Percentiles rank a stretch among this genome's conserved stretches.
Conservation (phyloP, 2,888 invertebrate genomes). For the Harmothoe impar region DNA sequence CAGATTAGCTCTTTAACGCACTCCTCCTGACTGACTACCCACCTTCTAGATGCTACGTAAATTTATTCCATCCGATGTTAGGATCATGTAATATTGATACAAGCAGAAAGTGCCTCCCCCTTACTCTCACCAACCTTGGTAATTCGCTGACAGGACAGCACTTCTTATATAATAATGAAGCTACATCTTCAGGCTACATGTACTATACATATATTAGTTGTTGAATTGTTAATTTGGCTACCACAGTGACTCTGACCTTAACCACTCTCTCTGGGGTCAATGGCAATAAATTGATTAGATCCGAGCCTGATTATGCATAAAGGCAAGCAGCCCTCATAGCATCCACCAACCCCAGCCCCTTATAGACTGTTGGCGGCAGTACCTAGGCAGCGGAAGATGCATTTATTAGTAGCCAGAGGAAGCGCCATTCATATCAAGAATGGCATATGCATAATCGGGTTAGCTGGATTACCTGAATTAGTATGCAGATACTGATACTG, state of each 20-base stretch:
- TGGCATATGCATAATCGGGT: background rate
- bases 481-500: background rate
- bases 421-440: background rate
- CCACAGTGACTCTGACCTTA: background rate
- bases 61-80: too few relatives aligned
- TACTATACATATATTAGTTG: slow-evolving; percentile 7
- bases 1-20: too few relatives aligned
- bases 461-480: slow-evolving; percentile 3
- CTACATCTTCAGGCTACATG: background rate
- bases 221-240: slow-evolving; percentile 24
- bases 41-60: too few relatives aligned
- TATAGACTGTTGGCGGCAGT: background rate
- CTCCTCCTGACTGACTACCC: too few relatives aligned
- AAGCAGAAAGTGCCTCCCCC: too few relatives aligned
- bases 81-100: too few relatives aligned
- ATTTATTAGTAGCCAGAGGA: background rate
- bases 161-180: background rate
- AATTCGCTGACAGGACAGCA: too few relatives aligned
- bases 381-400: background rate
- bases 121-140: too few relatives aligned
- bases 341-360: too few relatives aligned
- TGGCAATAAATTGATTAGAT: slow-evolving; percentile 25
- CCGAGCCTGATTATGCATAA: background rate
- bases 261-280: slow-evolving; percentile 5
- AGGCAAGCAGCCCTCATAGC: too few relatives aligned